Percentiles rank a stretch among this genome's conserved stretches.
These are phyloP conservation scores for Agrypnia vestita DNA, from an alignment of 1,140 invertebrate genomes.

Conservation along the genomic window DNA sequence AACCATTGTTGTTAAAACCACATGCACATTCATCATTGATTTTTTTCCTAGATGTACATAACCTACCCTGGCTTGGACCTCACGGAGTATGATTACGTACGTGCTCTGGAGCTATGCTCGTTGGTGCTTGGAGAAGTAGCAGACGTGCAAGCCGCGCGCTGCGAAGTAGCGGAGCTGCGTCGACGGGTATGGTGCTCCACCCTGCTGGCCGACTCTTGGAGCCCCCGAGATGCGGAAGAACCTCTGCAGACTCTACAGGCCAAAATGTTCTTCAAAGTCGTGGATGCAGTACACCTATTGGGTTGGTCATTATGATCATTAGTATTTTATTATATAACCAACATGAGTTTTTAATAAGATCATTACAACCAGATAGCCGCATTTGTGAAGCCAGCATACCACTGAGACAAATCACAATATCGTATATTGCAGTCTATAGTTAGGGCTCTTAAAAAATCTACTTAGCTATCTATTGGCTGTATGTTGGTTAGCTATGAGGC, in stretches of 20 bases:
- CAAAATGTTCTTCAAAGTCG: slow-evolving; percentile 85
- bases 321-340: too few species aligned
- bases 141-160: slow-evolving; percentile 58
- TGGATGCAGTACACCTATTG: slow-evolving; percentile 81
- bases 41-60: slow-evolving; percentile 66
- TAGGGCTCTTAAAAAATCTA: too few species aligned
- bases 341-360: too few species aligned
- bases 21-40: neutral
- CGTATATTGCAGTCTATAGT: too few species aligned
- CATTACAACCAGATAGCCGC: too few species aligned
- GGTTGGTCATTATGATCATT: slow-evolving; percentile 75
- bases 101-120: slow-evolving; percentile 68
- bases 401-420: too few species aligned
- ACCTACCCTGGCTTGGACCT: slow-evolving; percentile 63
- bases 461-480: too few species aligned
- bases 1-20: too few species aligned
- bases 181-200: slow-evolving; percentile 84
- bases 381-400: too few species aligned
- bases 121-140: slow-evolving; percentile 62
- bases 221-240: slow-evolving; percentile 73
- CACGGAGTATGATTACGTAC: slow-evolving; percentile 69
- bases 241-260: slow-evolving; percentile 77
- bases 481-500: too few species aligned
- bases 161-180: slow-evolving; percentile 48
- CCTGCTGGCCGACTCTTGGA: slow-evolving; percentile 82